Evolutionary conservation across 2,888 invertebrate genomes (phyloP), one percentile per base, ranked within the genome.

Genomic region (Tipula vernalis): DNA sequence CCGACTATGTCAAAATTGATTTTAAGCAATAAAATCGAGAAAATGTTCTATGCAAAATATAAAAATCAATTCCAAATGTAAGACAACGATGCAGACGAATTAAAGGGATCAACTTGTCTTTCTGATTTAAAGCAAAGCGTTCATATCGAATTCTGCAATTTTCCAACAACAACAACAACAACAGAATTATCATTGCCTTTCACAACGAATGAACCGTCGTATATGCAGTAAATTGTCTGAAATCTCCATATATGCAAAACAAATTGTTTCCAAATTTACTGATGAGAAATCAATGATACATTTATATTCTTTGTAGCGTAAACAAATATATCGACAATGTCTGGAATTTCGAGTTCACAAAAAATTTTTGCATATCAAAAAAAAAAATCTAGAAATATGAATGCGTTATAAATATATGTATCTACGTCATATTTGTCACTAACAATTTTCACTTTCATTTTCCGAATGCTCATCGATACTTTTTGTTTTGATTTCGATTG

Each of bases 381-480:
- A 28, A 28, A 71, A 71, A 12, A 28, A 28, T 71, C 28, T 71
- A 71, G 71, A 71, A 71, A n/a, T 51, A 57, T n/a, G 28, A 39
- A 3, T 39, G 39, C 6, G 39, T 39, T 5, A 57, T 6, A 28
- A 28, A 28, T 28, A n/a, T n/a, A n/a, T n/a, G n/a, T n/a, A n/a
- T n/a, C n/a, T n/a, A n/a, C n/a, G n/a, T n/a, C n/a, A n/a, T n/a
- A 28, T 28, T 28, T 28, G 28, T 71, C 51, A 8, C 71, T 71
- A 71, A 71, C 71, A 71, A 28, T 71, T 6, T 13, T 71, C 71
- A 71, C 71, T 28, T 42, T 85, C 85, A 85, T 42, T 85, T 42
- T 85, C 85, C 39, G 41, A 85, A 85, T 85, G 41, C 18, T 85
- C 85, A 28, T 85, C 85, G 42, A 85, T 42, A 85, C 85, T 85